Base-by-base conservation (phyloP, 2,797 vertebrate species). In the Delichon dasypus region DNA sequence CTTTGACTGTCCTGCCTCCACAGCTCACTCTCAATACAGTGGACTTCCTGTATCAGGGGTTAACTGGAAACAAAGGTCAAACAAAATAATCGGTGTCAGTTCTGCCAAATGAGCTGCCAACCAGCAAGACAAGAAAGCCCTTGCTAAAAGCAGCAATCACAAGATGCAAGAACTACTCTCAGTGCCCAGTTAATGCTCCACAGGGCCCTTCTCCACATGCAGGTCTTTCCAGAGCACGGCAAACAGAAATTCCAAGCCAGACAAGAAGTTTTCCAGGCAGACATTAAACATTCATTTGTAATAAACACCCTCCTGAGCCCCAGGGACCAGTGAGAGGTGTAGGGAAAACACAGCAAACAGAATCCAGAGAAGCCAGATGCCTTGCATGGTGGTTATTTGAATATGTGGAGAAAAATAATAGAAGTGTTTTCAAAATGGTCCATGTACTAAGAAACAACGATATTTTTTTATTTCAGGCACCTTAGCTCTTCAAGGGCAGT, bases 261-360 rank as follows among this genome's bases (percentile, higher is more conserved):
- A 87, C 78, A 65, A 93, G 77, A 34, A 87, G 77, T 89, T 93
- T 92, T 78, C 76, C 86, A 90, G 45, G 77, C 77, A 95, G 92
- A 95, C 86, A 67, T 90, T 85, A 89, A 93, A 90, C 84, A 74
- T 74, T 80, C 68, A 79, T 70, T 79, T 90, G 77, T 67, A 95
- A 90, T 85, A 92, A 95, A 95, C 86, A 83, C 84, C n/a, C 29
- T 67, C 16, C 77, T 3, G 11, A 73, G 55, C 94, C 75, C 84
- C 48, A 50, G 80, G 65, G 93, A 94, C 18, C 51, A 42, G 44
- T 6, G 10, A 82, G 73, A 90, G 71, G 84, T 50, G 77, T 17
- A 62, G 29, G 40, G 29, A 93, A 92, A 75, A 65, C 30, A 25
- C n/a, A 79, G 71, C 60, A 85, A 91, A 86, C 21, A n/a, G 50